Evolutionary conservation across 2,888 invertebrate genomes (phyloP).

Genomic region (Ceratothoa steindachneri): DNA sequence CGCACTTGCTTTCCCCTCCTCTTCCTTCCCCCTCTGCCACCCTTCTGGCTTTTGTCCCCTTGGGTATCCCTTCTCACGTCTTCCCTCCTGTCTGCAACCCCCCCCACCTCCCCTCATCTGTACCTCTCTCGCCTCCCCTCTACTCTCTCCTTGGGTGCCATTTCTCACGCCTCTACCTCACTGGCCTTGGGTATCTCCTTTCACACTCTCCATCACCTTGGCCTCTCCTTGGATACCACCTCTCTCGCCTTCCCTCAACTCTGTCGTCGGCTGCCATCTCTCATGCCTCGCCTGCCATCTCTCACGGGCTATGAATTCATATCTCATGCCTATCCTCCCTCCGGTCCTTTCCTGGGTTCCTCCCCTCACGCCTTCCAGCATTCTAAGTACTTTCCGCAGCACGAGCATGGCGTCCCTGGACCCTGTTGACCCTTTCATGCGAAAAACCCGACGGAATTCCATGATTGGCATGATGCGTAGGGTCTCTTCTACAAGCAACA

Average conservation of each 20-base stretch:
- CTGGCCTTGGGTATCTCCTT: too few species aligned
- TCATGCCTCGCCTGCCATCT: too few species aligned
- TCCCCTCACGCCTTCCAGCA: too few species aligned
- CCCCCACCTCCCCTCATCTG: not conserved
- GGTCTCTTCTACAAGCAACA: slow-evolving; percentile 1
- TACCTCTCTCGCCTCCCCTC: not conserved
- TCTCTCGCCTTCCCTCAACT: too few species aligned
- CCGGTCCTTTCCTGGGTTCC: not conserved
- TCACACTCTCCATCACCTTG: too few species aligned
- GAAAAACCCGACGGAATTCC: slow-evolving; percentile 35
- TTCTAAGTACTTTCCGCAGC: not conserved
- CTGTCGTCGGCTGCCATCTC: too few species aligned
- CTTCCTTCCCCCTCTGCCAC: not conserved
- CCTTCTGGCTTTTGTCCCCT: not conserved
- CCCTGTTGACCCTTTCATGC: not conserved
- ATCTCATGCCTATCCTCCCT: too few species aligned
- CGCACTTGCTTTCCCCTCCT: not conserved
- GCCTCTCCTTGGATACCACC: too few species aligned
- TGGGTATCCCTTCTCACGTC: not conserved
- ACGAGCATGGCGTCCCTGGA: not conserved
- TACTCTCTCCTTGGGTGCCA: too few species aligned
- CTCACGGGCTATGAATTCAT: too few species aligned
- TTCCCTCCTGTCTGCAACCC: not conserved
- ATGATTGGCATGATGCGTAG: slow-evolving; percentile 31
- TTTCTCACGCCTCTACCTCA: too few species aligned